Evolutionary conservation across 2,113 vertebrate genomes (phyloP).

Genomic region (Procavia capensis): DNA sequence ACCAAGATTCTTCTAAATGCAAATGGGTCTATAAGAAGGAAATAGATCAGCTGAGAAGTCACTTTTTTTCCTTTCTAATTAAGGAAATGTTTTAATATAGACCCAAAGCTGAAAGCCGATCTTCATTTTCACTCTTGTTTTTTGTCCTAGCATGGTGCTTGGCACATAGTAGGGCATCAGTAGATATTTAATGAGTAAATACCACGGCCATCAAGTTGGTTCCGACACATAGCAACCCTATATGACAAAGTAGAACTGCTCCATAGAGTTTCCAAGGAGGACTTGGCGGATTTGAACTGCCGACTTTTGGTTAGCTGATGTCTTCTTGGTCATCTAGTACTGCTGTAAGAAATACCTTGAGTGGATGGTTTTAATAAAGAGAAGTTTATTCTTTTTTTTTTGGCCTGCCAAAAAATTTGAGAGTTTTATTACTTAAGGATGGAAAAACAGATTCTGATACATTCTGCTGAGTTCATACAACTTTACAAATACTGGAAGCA

Average conservation of each 20-base stretch:
- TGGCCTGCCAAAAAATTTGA: neutral
- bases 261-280: no score
- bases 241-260: no score
- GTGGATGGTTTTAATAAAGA: no score
- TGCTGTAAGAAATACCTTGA: no score
- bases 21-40: neutral
- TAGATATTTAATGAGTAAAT: neutral
- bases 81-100: conserved; percentile 29
- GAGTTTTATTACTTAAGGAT: neutral
- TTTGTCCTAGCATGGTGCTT: neutral
- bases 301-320: no score
- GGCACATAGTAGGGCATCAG: neutral
- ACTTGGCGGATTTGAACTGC: no score
- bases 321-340: no score
- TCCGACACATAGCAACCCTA: no score
- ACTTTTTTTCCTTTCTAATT: conserved; percentile 29
- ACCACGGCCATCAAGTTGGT: no score
- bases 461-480: neutral
- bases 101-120: neutral
- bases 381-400: no score
- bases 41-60: conserved; percentile 6
- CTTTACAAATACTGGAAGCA: neutral
- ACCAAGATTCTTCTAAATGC: neutral
- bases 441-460: neutral
- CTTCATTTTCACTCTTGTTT: conserved; percentile 18